A percentile compares a stretch with the other conserved stretches of the same genome.
Conservation (phyloP, 2,113 vertebrate species). For the Nyctereutes procyonoides region DNA sequence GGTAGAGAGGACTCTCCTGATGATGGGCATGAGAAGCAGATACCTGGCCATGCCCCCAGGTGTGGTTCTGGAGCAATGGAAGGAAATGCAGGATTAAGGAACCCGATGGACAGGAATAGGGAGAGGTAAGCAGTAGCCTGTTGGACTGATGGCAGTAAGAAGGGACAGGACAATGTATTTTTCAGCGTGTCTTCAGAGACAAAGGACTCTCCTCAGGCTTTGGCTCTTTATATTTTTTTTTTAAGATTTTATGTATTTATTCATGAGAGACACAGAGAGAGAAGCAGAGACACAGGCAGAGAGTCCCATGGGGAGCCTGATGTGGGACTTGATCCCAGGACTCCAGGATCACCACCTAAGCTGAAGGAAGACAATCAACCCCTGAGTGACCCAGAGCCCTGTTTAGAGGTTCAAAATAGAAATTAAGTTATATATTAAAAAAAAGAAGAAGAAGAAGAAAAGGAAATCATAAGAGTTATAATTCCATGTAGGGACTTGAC, state of each 20-base stretch:
- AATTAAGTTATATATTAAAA: neutral
- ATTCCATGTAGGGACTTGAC: neutral
- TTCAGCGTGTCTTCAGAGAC: neutral
- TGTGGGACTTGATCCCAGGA: too few relatives aligned
- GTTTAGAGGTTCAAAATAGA: neutral
- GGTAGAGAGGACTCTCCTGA: neutral
- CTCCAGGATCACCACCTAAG: too few relatives aligned
- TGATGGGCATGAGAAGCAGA: neutral
- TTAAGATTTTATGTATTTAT: too few relatives aligned
- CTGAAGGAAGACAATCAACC: too few relatives aligned
- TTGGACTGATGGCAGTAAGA: neutral
- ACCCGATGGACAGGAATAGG: neutral
- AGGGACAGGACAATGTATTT: neutral
- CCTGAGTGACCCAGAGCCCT: neutral
- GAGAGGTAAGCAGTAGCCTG: neutral
- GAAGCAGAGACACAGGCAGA: too few relatives aligned
- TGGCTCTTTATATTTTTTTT: neutral
- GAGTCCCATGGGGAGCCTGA: too few relatives aligned
- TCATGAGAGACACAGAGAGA: too few relatives aligned
- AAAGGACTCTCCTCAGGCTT: neutral
- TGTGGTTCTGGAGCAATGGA: neutral
- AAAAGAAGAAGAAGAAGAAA: neutral
- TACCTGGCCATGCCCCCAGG: neutral
- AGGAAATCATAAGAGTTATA: neutral
- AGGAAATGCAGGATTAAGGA: neutral